Base-by-base conservation (phyloP, 1,140 invertebrate genomes). In the Bombus confusus region DNA sequence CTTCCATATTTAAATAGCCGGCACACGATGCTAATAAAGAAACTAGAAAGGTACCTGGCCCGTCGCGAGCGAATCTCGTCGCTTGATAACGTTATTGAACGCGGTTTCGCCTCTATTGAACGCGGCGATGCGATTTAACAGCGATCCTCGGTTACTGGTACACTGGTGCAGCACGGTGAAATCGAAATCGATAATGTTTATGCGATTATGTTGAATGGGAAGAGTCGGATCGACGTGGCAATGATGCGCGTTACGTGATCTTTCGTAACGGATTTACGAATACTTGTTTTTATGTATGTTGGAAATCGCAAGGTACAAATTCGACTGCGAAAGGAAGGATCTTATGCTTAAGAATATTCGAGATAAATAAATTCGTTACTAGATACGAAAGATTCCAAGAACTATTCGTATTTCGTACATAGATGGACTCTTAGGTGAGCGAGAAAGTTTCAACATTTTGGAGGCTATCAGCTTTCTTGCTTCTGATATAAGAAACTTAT, bases 1-100 rank as follows among this genome's bases (percentile, higher is more conserved):
- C 83, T 72, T 80, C 66, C 52, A 80, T 80, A 72, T 87, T 66
- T 77, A 79, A 84, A 68, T 31, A 83, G 83, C 83, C 41, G 34
- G 79, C 74, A 86, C 5, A 25, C 39, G 43, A 77, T 69, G 47
- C 74, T 78, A 83, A 83, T 83, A 78, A 78, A 57, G 43, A 57
- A 69, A 78, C 74, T 83, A 69, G 81, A 57, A 83, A 83, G 81
- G 72, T 52, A 52, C 13, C 41, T 47, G 4, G 41, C 3, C 41
- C 41, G 28, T 72, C 28, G 39, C 13, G 39, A 41, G 31, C 71
- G 72, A 73, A 43, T 41, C 39, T 73, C 72, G 72, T 52, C 28
- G 25, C 13, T 72, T 72, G 71, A 72, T 41, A 72, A 72, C 39
- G 47, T 52, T 52, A 52, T 31, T 15, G 64, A n/a, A 47, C 47